Base-by-base conservation (phyloP, 2,113 vertebrate species). In the Butorides virescens region DNA sequence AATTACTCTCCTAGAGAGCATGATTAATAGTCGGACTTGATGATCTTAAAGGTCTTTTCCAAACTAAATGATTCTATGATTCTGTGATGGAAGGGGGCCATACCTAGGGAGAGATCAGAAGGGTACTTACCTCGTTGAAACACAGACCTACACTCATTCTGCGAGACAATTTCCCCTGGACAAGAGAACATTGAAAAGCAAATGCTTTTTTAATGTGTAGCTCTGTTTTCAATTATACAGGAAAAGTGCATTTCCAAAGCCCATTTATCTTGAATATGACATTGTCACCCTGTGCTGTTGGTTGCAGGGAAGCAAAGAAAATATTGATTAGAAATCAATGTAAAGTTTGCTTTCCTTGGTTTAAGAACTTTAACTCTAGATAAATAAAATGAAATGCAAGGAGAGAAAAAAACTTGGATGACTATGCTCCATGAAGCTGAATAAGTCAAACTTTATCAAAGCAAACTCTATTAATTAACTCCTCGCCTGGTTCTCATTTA, bases 201-300 rank as follows among this genome's bases (percentile, higher is more conserved):
- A 92, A 94, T 87, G 73, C 15, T 83, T 67, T 95, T 96, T 80
- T 59, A 92, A 90, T 93, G 82, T 34, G 44, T 73, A 53, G 50
- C 65, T 86, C 49, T 58, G 81, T 94, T 94, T 96, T 89, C 61
- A 95, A 81, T 92, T 95, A 92, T 78, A 85, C 34, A 58, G 56
- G 84, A 95, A 68, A 95, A 93, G n/a, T 88, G 32, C 25, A 90
- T 94, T 96, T 96, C 72, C 82, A 94, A 93, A 93, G 63, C 49
- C 78, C 78, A 88, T 96, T 96, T 94, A 47, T 96, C 93, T 95
- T 96, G 75, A 86, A 80, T 88, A 92, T 94, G 93, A 95, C 95
- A 88, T 86, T 95, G 88, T 88, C 88, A 90, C 37, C 58, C n/a
- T 86, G 46, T 73, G 59, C 20, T 90, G 9, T 79, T 93, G 26